These are phyloP conservation scores for Graptemys geographica DNA, from an alignment of 2,797 vertebrate species.

Conservation along the genomic window DNA sequence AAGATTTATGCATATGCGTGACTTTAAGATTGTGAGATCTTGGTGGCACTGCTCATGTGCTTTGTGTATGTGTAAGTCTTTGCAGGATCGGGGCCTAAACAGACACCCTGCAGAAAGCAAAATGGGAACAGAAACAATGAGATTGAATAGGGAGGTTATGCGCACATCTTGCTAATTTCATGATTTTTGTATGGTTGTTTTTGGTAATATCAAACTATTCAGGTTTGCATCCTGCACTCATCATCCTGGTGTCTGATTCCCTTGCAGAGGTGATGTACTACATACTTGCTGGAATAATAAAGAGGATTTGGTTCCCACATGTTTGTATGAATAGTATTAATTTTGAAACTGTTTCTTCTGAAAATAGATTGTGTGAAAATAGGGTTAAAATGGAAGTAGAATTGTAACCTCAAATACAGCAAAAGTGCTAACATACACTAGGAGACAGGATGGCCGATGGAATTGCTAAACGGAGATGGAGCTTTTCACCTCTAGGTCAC, in stretches of 20 bases:
- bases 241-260: not conserved
- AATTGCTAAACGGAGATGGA: not conserved
- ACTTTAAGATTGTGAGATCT: no score
- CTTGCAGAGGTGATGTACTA: not conserved
- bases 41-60: not conserved
- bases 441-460: not conserved
- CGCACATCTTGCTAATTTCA: not conserved
- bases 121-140: not conserved
- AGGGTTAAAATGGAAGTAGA: not conserved
- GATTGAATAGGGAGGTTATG: not conserved
- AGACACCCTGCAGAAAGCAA: not conserved
- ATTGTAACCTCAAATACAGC: not conserved
- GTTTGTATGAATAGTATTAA: not conserved
- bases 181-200: accelerated
- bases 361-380: not conserved
- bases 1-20: no score
- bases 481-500: not conserved
- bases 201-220: not conserved
- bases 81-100: not conserved
- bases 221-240: not conserved
- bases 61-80: not conserved
- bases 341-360: not conserved
- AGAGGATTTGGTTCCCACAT: not conserved
- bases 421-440: not conserved
- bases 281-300: not conserved